Evolutionary conservation across 2,797 vertebrate genomes (phyloP).

Genomic region (Nannoperca australis): DNA sequence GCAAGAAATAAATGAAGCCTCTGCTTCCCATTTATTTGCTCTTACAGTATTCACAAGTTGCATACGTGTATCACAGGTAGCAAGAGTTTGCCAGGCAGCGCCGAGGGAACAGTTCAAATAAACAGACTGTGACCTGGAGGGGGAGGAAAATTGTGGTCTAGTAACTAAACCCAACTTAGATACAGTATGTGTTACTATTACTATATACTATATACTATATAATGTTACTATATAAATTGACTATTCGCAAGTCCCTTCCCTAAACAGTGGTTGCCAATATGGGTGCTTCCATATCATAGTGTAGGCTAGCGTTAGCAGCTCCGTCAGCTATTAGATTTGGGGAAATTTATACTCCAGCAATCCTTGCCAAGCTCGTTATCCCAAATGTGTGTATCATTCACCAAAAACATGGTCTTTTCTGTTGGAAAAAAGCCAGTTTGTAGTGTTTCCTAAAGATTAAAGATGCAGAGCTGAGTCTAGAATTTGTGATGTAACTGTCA

Average conservation of each 20-base stretch:
- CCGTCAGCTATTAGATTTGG: too few relatives aligned
- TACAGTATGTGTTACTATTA: background rate
- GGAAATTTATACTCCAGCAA: too few relatives aligned
- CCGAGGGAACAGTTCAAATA: background rate
- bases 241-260: background rate
- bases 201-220: too few relatives aligned
- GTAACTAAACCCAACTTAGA: background rate
- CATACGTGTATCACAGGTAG: background rate
- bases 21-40: slow-evolving; percentile 8
- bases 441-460: too few relatives aligned
- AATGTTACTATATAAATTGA: background rate
- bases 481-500: background rate
- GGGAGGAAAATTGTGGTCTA: background rate
- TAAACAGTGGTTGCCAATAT: background rate
- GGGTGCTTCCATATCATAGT: too few relatives aligned
- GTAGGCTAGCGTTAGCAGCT: too few relatives aligned
- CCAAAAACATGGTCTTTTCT: too few relatives aligned
- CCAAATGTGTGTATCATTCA: too few relatives aligned
- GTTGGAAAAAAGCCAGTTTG: too few relatives aligned
- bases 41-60: background rate
- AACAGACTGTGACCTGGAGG: background rate
- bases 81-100: background rate
- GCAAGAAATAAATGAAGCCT: background rate
- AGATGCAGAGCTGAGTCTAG: too few relatives aligned
- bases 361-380: too few relatives aligned